Percentiles rank a stretch among this genome's conserved stretches.
These are phyloP conservation scores for Heliornis fulica DNA, from an alignment of 2,113 vertebrate genomes.

Conservation along the genomic window DNA sequence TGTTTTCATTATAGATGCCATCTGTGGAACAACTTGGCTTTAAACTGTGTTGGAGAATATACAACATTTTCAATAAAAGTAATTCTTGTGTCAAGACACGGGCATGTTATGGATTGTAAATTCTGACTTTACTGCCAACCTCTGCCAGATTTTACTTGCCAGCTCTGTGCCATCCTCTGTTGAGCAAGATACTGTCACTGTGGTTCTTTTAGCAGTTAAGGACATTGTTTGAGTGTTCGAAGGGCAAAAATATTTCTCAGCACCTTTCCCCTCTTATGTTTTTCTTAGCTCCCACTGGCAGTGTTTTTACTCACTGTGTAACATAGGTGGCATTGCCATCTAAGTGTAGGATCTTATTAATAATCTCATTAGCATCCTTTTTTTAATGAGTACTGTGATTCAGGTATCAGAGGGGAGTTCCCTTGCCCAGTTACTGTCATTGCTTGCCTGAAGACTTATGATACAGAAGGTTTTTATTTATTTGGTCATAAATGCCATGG, in stretches of 20 bases:
- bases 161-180: not conserved
- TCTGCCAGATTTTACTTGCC: not conserved
- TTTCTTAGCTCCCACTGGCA: not conserved
- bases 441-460: not conserved
- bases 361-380: not conserved
- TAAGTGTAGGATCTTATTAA: not conserved
- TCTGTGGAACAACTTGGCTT: slow-evolving; percentile 18
- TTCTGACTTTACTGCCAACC: slow-evolving; percentile 20
- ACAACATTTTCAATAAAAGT: slow-evolving; percentile 21
- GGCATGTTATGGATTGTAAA: not conserved
- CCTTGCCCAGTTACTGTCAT: not conserved
- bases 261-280: not conserved
- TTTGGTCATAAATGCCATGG: not conserved
- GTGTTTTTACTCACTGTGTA: not conserved
- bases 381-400: not conserved
- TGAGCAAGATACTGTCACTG: not conserved
- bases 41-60: not conserved
- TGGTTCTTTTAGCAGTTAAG: not conserved
- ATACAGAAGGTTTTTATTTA: not conserved
- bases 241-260: not conserved
- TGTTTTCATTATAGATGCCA: slow-evolving; percentile 2
- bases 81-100: slow-evolving; percentile 10
- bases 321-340: not conserved
- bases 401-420: not conserved
- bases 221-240: not conserved